A percentile compares a stretch with the other conserved stretches of the same genome.
Conservation (phyloP, 2,888 invertebrate genomes). For the Lycophotia porphyrea region DNA sequence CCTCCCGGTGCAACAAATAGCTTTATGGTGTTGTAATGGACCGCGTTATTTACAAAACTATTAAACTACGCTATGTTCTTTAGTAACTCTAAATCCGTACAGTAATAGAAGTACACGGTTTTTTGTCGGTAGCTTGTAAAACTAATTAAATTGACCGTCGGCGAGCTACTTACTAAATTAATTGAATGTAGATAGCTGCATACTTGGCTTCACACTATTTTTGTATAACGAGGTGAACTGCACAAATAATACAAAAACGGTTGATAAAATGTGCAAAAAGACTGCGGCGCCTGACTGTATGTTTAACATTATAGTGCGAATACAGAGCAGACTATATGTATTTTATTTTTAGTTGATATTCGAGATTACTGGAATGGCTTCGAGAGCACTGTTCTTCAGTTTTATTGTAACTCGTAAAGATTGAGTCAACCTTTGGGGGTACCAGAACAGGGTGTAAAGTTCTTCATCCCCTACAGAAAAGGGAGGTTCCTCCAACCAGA, state of each 20-base stretch:
- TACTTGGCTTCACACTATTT: conserved; percentile 46
- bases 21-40: conserved; percentile 59
- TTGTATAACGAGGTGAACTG: conserved; percentile 56
- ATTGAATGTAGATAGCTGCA: conserved; percentile 33
- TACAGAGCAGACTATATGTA: not conserved
- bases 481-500: too few species aligned
- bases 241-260: conserved; percentile 52
- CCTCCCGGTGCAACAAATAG: conserved; percentile 57
- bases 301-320: conserved; percentile 28
- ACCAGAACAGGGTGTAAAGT: too few species aligned
- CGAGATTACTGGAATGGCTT: conserved; percentile 2
- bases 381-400: not conserved
- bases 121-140: conserved; percentile 33
- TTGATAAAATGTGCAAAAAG: conserved; percentile 47
- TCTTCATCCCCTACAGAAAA: too few species aligned
- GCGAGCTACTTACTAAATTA: conserved; percentile 23
- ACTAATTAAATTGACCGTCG: conserved; percentile 21
- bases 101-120: conserved; percentile 19
- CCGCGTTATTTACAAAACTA: conserved; percentile 59
- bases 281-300: conserved; percentile 35
- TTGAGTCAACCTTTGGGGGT: too few species aligned
- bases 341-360: conserved; percentile 43
- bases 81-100: conserved; percentile 27
- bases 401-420: not conserved
- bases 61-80: conserved; percentile 54